Base-by-base conservation (phyloP, 1,140 invertebrate species). In the Formica selysi region DNA sequence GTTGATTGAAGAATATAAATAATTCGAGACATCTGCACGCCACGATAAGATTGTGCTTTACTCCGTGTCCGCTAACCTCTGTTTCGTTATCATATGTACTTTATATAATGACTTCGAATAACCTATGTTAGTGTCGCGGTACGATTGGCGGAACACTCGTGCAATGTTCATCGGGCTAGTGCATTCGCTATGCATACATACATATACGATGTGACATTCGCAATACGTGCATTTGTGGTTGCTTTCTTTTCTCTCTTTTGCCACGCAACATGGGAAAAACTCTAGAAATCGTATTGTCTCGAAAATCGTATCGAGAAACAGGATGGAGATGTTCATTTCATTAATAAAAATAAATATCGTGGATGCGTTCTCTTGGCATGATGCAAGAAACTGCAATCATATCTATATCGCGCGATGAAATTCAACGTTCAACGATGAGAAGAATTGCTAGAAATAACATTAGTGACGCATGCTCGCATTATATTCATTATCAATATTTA, bases 21-120 rank as follows among this genome's bases (percentile, higher is more conserved):
- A 41, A 91, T 90, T 90, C 78, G 76, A 88, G 81, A 86, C 85
- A 86, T 16, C 84, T 85, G 81, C 88, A 88, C 71, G 62, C 19
- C 36, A 84, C 62, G 91, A 91, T 91, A 91, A 91, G 88, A 91
- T 91, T 90, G 86, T 65, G 51, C 68, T 48, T 86, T 57, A 83
- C 51, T 73, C 62, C 61, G 57, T 62, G 62, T 57, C 61, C 57
- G 86, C 83, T 85, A 76, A 89, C 48, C 48, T 51, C 13, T 16
- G 87, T 87, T 80, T 79, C 86, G 88, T 91, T 91, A 91, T 88
- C 85, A 64, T 79, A 38, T 79, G 48, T 61, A 51, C 8, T 67
- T 87, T 85, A 86, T 86, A 89, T 90, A 91, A 90, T 86, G 81
- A 88, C 62, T 76, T 61, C 65, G 67, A 84, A 76, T 85, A 78